Evolutionary conservation across 2,888 invertebrate genomes (phyloP).

Genomic region (Antheraea yamamai): DNA sequence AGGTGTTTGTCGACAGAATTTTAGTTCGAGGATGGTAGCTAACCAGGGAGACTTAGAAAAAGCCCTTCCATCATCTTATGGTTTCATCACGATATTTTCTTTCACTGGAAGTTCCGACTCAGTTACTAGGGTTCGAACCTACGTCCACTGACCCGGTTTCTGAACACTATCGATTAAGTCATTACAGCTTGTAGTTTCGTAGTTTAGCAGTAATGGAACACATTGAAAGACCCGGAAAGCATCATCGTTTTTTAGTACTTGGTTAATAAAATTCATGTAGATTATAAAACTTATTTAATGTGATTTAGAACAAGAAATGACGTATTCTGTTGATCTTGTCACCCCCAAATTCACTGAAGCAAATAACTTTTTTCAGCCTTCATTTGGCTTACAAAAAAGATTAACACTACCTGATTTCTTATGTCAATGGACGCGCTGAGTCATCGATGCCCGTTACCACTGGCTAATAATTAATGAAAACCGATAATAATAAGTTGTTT

Average conservation of each 20-base stretch:
- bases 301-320: not conserved
- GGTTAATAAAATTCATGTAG: not conserved
- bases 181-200: too few species aligned
- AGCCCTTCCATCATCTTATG: too few species aligned
- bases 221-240: too few species aligned
- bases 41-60: too few species aligned
- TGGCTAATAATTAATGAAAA: slow-evolving; percentile 79
- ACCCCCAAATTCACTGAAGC: not conserved
- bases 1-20: too few species aligned
- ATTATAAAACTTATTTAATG: not conserved
- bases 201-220: too few species aligned
- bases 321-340: not conserved
- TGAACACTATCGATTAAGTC: too few species aligned
- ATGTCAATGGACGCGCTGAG: slow-evolving; percentile 45
- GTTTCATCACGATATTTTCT: too few species aligned
- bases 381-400: not conserved
- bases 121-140: too few species aligned
- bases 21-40: too few species aligned
- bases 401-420: slow-evolving; percentile 17
- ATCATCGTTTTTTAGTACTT: not conserved
- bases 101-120: too few species aligned
- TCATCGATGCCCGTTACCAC: slow-evolving; percentile 69
- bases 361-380: slow-evolving; percentile 3
- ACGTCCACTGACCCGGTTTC: too few species aligned
- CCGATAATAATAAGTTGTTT: slow-evolving; percentile 48